These are phyloP conservation scores for Drosophila ficusphila DNA, from an alignment of 1,140 invertebrate species.

Conservation along the genomic window DNA sequence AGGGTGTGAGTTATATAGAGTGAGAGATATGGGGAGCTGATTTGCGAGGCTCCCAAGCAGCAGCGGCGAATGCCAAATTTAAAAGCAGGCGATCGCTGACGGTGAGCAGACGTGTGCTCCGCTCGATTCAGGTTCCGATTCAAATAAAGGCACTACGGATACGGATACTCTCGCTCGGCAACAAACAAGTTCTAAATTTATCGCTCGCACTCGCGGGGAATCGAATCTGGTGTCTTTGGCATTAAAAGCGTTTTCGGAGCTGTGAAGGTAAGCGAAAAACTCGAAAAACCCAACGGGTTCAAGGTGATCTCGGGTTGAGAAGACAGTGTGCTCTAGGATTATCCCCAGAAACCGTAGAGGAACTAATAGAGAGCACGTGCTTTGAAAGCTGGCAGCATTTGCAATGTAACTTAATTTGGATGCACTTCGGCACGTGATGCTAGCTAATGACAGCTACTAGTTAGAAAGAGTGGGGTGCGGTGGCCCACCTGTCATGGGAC, in stretches of 20 bases:
- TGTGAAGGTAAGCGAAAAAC: slow-evolving; percentile 69
- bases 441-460: slow-evolving; percentile 10
- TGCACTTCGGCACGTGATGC: slow-evolving; percentile 22
- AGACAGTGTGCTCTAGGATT: slow-evolving; percentile 1
- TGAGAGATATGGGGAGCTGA: neutral
- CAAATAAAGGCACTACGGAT: slow-evolving; percentile 56
- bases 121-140: slow-evolving; percentile 24
- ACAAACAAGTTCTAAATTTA: slow-evolving; percentile 81
- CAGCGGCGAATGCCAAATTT: slow-evolving; percentile 51
- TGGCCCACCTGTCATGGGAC: slow-evolving; percentile 59
- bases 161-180: slow-evolving; percentile 56
- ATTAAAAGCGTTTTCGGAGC: slow-evolving; percentile 64
- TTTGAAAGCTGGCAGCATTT: neutral
- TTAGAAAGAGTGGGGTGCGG: neutral
- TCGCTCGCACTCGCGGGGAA: slow-evolving; percentile 64
- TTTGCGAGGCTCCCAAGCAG: slow-evolving; percentile 6
- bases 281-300: slow-evolving; percentile 36
- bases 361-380: slow-evolving; percentile 7
- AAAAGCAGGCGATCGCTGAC: slow-evolving; percentile 74
- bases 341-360: neutral
- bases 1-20: slow-evolving; percentile 13
- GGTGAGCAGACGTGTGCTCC: slow-evolving; percentile 67
- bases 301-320: slow-evolving; percentile 54
- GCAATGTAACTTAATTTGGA: neutral
- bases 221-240: slow-evolving; percentile 61